Evolutionary conservation across 2,113 vertebrate genomes (phyloP).

Genomic region (human): DNA sequence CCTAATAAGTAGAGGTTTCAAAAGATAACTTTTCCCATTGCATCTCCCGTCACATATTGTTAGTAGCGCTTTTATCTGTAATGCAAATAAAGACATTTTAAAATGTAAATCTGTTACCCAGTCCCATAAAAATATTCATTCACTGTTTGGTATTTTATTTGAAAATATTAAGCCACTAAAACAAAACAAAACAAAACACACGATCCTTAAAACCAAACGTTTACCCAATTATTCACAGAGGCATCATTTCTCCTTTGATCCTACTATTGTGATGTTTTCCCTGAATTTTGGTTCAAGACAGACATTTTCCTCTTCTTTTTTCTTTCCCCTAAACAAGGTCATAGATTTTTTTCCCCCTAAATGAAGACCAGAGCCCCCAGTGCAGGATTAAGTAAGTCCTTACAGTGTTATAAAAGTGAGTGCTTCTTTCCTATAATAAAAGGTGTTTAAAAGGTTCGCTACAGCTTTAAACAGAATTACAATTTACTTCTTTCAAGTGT

Average conservation of each 20-base stretch:
- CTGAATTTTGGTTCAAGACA: slow-evolving; percentile 79
- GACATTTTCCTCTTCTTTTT: slow-evolving; percentile 42
- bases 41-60: slow-evolving; percentile 66
- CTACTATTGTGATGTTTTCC: slow-evolving; percentile 77
- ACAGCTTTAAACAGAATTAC: slow-evolving; percentile 93
- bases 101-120: slow-evolving; percentile 72
- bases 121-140: slow-evolving; percentile 72
- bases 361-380: slow-evolving; percentile 84
- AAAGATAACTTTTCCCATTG: slow-evolving; percentile 57
- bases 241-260: slow-evolving; percentile 80
- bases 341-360: slow-evolving; percentile 69
- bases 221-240: slow-evolving; percentile 77
- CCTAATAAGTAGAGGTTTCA: slow-evolving; percentile 62
- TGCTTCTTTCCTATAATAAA: slow-evolving; percentile 88
- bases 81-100: slow-evolving; percentile 78
- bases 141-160: slow-evolving; percentile 80
- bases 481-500: slow-evolving; percentile 97
- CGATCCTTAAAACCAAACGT: slow-evolving; percentile 71
- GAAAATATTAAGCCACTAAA: slow-evolving; percentile 77
- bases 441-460: slow-evolving; percentile 92
- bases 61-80: slow-evolving; percentile 74
- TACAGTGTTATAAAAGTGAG: slow-evolving; percentile 86
- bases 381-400: slow-evolving; percentile 88
- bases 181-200: slow-evolving; percentile 61
- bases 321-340: slow-evolving; percentile 80